Base-by-base conservation (phyloP, 2,888 invertebrate species). In the Candidula unifasciata region DNA sequence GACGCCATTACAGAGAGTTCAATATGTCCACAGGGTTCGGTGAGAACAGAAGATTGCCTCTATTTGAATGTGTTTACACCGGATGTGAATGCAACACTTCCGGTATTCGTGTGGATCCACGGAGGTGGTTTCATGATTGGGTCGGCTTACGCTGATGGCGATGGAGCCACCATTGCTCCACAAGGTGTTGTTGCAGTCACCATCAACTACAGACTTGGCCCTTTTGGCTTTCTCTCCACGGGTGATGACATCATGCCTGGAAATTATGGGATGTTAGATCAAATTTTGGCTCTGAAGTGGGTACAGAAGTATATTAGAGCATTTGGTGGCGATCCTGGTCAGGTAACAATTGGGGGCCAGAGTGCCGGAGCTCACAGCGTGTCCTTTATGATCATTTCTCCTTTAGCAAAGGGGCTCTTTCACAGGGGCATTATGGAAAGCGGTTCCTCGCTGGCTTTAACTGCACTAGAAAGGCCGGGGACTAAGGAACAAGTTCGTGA, bases 1-100 rank as follows among this genome's bases (percentile, higher is more conserved):
- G 96, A 97, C 94, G 97, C 97, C 54, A 96, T 96, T 3, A 95
- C 95, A 69, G 94, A 96, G 93, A 96, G 97, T 71, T 97, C 97
- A 92, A 96, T 97, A 88, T 98, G 98, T 94, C 91, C 74, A 52
- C 97, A 98, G 94, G 97, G 97, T 93, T 95, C 96, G 90, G 97
- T 97, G 93, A 97, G 96, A 33, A n/a, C 81, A 18, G 82, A 82
- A 82, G 82, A 82, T 37, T 82, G 82, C 64, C 64, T 82, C 18
- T 73, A 60, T 44, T 64, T 82, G 64, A 82, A 74, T 27, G 74
- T 82, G 30, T 82, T 74, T 30, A 35, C 82, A 1, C 73, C 82
- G 60, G 44, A 73, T 37, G 27, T 82, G 21, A 73, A 64, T 10
- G 27, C 35, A 2, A 74, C 82, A 27, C 37, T 30, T 30, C 79